Percentiles rank a stretch among this genome's conserved stretches.
These are phyloP conservation scores for Crotalus helleri DNA, from an alignment of 2,113 vertebrate genomes.

Conservation along the genomic window DNA sequence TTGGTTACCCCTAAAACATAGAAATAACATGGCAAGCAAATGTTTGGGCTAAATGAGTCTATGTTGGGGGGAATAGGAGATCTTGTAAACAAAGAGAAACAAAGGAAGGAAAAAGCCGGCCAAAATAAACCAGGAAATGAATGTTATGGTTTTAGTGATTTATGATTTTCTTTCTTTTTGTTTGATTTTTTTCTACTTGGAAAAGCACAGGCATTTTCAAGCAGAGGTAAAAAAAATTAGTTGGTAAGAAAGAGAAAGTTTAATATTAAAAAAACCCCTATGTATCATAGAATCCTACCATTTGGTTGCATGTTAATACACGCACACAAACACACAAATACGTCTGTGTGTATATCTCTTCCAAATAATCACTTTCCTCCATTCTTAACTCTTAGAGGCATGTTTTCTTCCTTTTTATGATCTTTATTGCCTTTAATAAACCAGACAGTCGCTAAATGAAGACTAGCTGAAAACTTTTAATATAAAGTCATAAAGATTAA, in stretches of 20 bases:
- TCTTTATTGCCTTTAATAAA: neutral
- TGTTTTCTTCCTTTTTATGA: neutral
- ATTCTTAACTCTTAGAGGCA: neutral
- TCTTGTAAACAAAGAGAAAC: neutral
- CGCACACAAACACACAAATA: too few species aligned
- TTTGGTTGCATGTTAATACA: neutral
- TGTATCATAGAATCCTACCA: too few species aligned
- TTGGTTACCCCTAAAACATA: neutral
- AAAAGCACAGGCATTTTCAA: neutral
- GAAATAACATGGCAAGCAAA: neutral
- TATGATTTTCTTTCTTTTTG: neutral
- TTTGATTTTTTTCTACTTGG: neutral
- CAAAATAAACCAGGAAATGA: neutral
- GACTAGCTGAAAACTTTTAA: neutral
- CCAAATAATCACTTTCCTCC: neutral
- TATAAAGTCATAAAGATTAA: neutral
- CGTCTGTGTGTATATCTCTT: neutral
- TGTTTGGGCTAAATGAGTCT: neutral
- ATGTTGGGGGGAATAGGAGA: neutral
- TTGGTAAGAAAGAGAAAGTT: neutral
- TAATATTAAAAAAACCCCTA: neutral
- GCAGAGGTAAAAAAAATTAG: neutral
- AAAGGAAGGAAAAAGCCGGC: neutral
- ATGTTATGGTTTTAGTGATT: constrained; percentile 12
- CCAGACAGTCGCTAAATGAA: neutral